Conservation (phyloP, 2,113 vertebrate genomes). For the Gobio gobio region DNA sequence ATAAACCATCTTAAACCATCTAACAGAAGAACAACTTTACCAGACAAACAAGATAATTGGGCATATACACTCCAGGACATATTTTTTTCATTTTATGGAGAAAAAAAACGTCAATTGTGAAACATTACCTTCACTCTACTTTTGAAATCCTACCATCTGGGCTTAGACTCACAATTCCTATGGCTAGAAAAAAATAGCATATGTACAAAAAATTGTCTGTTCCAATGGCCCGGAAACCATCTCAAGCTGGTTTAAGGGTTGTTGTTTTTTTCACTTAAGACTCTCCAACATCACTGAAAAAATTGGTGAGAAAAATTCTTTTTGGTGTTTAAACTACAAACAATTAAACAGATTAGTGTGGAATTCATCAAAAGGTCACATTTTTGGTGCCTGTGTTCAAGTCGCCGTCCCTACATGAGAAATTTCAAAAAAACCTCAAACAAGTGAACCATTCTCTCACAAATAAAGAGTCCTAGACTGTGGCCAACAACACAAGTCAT, state of each 20-base stretch:
- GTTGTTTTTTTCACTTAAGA: too few species aligned
- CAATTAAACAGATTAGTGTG: neutral
- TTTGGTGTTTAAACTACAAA: neutral
- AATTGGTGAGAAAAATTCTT: too few species aligned
- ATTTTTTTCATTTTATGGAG: neutral
- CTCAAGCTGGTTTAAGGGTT: too few species aligned
- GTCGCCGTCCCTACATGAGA: neutral
- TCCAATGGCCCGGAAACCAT: neutral
- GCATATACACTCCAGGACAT: neutral
- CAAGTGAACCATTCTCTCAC: neutral
- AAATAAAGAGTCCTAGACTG: neutral
- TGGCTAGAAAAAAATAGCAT: neutral
- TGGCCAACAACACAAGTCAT: constrained; percentile 46
- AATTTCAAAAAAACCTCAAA: neutral
- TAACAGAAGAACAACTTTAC: neutral
- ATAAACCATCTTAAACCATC: too few species aligned
- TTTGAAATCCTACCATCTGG: neutral
- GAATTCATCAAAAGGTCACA: neutral
- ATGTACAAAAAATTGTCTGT: neutral
- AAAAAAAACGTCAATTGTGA: neutral
- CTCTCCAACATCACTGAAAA: too few species aligned
- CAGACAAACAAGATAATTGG: neutral
- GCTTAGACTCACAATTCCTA: neutral
- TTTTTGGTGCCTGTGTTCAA: too few species aligned
- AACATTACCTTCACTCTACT: neutral